A percentile compares a stretch with the other conserved stretches of the same genome.
These are phyloP conservation scores for Lingula anatina DNA, from an alignment of 2,888 invertebrate species.

Conservation along the genomic window DNA sequence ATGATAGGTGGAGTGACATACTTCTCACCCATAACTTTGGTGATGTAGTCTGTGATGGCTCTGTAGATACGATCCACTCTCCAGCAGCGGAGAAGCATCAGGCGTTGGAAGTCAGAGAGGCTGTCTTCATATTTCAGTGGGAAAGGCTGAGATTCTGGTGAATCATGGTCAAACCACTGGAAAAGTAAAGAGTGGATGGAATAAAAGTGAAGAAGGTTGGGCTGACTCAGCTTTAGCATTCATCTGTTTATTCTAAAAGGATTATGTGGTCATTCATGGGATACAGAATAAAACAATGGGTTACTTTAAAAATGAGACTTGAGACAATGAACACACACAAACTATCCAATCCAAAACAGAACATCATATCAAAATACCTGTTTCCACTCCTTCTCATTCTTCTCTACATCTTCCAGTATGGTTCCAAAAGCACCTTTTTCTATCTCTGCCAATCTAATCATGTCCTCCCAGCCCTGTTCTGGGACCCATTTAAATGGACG, in stretches of 20 bases:
- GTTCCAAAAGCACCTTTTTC: constrained; percentile 65
- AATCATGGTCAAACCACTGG: constrained; percentile 81
- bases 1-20: constrained; percentile 84
- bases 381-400: constrained; percentile 58
- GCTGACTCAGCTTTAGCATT: too few species aligned
- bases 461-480: constrained; percentile 76
- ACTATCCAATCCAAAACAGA: too few species aligned
- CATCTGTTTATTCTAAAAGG: too few species aligned
- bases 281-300: background rate
- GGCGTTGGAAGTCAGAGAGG: constrained; percentile 62
- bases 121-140: constrained; percentile 68
- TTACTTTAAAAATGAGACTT: background rate
- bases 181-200: constrained; percentile 17
- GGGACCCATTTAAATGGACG: constrained; percentile 73
- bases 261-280: too few species aligned
- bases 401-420: constrained; percentile 63
- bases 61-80: constrained; percentile 82
- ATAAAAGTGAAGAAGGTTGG: too few species aligned
- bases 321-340: too few species aligned
- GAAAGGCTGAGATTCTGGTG: constrained; percentile 68
- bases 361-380: constrained; percentile 56
- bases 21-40: constrained; percentile 76
- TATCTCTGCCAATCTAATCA: constrained; percentile 66
- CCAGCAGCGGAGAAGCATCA: constrained; percentile 85
- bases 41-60: constrained; percentile 78